Conservation (phyloP, 1,140 invertebrate genomes). For the Yoshiicerus persimilis region DNA sequence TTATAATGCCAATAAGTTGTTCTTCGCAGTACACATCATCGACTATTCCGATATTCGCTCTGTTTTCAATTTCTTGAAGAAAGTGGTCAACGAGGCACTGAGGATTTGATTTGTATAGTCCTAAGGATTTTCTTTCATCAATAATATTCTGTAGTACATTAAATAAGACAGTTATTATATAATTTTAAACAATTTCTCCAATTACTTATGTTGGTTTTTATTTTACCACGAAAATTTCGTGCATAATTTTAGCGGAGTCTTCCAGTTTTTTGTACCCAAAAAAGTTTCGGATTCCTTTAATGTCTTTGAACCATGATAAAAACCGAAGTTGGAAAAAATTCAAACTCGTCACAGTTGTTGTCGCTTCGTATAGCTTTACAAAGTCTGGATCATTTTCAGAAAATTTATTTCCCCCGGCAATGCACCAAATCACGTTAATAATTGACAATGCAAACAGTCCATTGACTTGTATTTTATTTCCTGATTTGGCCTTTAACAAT, state of each 20-base stretch:
- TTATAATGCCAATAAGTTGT: slow-evolving; percentile 5
- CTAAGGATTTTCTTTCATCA: background rate
- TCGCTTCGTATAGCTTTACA: background rate
- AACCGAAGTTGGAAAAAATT: background rate
- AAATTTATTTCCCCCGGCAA: background rate
- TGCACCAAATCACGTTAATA: background rate
- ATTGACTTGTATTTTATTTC: background rate
- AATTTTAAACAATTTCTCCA: background rate
- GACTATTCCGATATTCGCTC: slow-evolving; percentile 16
- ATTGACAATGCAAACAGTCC: background rate
- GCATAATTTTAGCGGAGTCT: background rate
- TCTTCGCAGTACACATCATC: slow-evolving; percentile 34
- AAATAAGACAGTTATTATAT: background rate
- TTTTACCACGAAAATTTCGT: background rate
- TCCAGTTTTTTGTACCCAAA: background rate
- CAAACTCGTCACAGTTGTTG: background rate
- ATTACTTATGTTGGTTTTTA: background rate
- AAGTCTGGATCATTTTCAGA: background rate
- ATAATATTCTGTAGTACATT: background rate
- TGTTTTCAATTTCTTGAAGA: slow-evolving; percentile 30
- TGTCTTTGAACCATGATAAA: background rate
- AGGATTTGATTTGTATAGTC: background rate
- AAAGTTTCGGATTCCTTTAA: background rate
- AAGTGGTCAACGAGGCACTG: slow-evolving; percentile 35
- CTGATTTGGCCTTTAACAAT: background rate